Percentiles rank a stretch among this genome's conserved stretches.
phyloP scores from a whole-genome alignment of 2,113 vertebrate species.

The Cyanistes caeruleus region DNA sequence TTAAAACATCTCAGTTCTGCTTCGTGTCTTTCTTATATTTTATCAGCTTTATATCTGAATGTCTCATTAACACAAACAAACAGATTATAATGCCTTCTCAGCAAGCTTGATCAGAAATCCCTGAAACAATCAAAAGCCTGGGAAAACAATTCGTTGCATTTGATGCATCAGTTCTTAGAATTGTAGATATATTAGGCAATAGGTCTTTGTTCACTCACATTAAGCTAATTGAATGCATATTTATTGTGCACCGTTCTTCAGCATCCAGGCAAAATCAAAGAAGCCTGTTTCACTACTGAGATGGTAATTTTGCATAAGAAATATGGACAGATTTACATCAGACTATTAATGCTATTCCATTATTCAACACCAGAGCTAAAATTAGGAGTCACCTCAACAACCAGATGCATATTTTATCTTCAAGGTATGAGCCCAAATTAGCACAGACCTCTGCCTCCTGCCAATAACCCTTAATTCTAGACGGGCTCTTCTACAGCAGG shows the following conservation, averaged over 20 bases:
- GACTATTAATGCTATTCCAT: slow-evolving; percentile 14
- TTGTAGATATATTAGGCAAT: neutral
- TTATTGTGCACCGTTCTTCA: slow-evolving; percentile 15
- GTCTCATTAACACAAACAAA: neutral
- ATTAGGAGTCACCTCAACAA: slow-evolving; percentile 39
- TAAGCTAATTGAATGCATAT: slow-evolving; percentile 48
- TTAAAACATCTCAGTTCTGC: neutral
- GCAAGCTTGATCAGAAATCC: slow-evolving; percentile 24
- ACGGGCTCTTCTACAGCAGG: neutral
- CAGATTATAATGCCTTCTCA: neutral
- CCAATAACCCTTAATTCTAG: neutral
- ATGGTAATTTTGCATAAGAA: slow-evolving; percentile 5
- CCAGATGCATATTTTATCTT: slow-evolving; percentile 8
- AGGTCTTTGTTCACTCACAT: neutral
- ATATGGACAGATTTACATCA: neutral
- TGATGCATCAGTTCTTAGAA: slow-evolving; percentile 24
- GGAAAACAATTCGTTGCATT: slow-evolving; percentile 8
- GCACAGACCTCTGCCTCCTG: neutral
- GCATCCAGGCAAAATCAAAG: slow-evolving; percentile 21
- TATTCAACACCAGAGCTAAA: slow-evolving; percentile 51
- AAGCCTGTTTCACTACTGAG: neutral
- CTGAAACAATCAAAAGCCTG: neutral
- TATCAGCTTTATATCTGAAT: neutral
- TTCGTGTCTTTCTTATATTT: neutral
- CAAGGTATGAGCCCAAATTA: slow-evolving; percentile 18